These are phyloP conservation scores for Drosophila orena DNA, from an alignment of 1,140 invertebrate species.

Conservation along the genomic window DNA sequence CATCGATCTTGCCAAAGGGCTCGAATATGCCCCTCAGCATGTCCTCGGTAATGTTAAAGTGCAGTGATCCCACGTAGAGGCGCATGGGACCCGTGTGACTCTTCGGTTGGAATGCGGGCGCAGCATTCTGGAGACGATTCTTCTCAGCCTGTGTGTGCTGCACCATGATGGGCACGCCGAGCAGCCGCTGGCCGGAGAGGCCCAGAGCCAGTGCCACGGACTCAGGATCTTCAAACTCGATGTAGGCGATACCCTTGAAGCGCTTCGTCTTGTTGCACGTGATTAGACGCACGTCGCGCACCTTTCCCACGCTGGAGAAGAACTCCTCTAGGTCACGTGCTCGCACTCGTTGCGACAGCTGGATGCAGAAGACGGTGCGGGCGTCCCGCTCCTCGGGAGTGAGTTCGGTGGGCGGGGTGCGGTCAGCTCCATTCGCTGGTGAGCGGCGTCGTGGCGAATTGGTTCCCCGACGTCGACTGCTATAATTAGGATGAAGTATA, in stretches of 20 bases:
- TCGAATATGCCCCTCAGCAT: conserved; percentile 99
- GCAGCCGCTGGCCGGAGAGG: conserved; percentile 96
- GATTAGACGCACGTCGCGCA: conserved; percentile 98
- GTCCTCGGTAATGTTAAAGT: conserved; percentile 99
- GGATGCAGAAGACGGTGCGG: conserved; percentile 99
- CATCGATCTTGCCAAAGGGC: conserved; percentile 99
- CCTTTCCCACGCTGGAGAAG: conserved; percentile 99
- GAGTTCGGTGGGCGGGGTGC: conserved; percentile 89
- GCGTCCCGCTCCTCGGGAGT: conserved; percentile 99
- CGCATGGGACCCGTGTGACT: conserved; percentile 95
- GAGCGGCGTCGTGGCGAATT: conserved; percentile 78
- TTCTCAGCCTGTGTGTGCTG: conserved; percentile 99
- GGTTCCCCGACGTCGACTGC: conserved; percentile 67
- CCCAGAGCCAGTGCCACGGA: conserved; percentile 98
- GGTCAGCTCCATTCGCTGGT: conserved; percentile 56
- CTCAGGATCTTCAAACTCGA: conserved; percentile 99
- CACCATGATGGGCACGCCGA: conserved; percentile 99
- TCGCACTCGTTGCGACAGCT: conserved; percentile 96
- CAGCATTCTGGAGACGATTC: conserved; percentile 95
- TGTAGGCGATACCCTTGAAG: conserved; percentile 99
- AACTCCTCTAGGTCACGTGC: conserved; percentile 99
- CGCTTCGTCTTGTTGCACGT: conserved; percentile 99
- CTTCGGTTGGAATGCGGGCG: conserved; percentile 93
- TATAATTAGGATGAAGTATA: conserved; percentile 23
- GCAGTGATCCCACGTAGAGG: conserved; percentile 98